Evolutionary conservation across 2,888 invertebrate species (phyloP), one percentile per base, ranked within the genome.

Genomic region (Pristionchus maxplancki): DNA sequence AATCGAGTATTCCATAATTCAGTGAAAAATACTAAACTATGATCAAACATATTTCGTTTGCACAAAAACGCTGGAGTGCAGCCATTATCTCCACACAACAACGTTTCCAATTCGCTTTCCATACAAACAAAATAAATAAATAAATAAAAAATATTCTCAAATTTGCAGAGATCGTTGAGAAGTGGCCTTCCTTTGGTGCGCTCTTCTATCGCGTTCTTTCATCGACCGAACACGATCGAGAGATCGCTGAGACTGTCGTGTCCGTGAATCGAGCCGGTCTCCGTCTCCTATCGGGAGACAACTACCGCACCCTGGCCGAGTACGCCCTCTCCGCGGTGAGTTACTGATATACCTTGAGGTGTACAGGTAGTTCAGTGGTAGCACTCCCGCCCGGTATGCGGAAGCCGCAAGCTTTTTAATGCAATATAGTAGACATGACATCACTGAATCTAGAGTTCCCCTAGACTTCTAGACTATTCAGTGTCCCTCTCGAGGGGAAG

Each of bases 161-260:
- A 78, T 84, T 78, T 78, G n/a, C 96, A 96, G 97, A 98, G 96
- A 97, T 98, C 87, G 95, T 99, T 48, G 97, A 97, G 91, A 97
- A 97, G 94, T 99, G 98, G 98, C 97, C 97, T 81, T 96, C 99
- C 88, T 99, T 99, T 96, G 99, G 99, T 28, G 98, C 98, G 90
- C 98, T 98, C 92, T 98, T 99, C 96, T 99, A 98, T 96, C 98
- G 88, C 34, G 89, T 91, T 34, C 84, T 85, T 50, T 62, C 82
- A 28, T 34, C 50, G 81, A 40, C 78, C n/a, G 74, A 85, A 58
- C 62, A 87, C 31, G 87, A 86, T 20, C 84, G 53, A 20, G 64
- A 53, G 15, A 31, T 50, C 31, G 96, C 97, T 91, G 98, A 98
- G 94, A 97, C 97, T 95, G 97, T 98, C 95, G 96, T 99, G 94